These are phyloP conservation scores for Drosophila mauritiana DNA, from an alignment of 1,140 invertebrate species.

Conservation along the genomic window DNA sequence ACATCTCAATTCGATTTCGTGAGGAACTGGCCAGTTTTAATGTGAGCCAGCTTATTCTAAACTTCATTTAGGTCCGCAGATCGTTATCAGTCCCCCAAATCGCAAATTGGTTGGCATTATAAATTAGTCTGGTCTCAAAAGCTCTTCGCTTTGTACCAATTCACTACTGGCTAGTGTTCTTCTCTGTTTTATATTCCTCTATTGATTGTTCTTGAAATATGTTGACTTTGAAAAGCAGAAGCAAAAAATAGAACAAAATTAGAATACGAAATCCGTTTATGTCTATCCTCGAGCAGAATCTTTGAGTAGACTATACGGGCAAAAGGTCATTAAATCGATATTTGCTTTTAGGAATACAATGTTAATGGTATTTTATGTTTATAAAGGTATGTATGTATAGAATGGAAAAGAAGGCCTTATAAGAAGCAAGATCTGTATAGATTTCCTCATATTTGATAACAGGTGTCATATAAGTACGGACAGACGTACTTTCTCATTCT, in stretches of 20 bases:
- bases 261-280: slow-evolving; percentile 51
- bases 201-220: slow-evolving; percentile 57
- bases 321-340: slow-evolving; percentile 22
- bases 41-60: slow-evolving; percentile 19
- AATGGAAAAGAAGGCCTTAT: too few species aligned
- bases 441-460: background rate
- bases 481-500: background rate
- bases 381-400: background rate
- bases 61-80: slow-evolving; percentile 35
- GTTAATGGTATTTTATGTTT: slow-evolving; percentile 9
- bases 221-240: slow-evolving; percentile 48
- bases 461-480: background rate
- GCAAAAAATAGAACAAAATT: slow-evolving; percentile 22
- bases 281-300: slow-evolving; percentile 13
- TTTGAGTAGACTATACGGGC: slow-evolving; percentile 12
- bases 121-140: slow-evolving; percentile 39
- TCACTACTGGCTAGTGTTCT: slow-evolving; percentile 7
- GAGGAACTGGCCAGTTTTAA: slow-evolving; percentile 6
- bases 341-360: slow-evolving; percentile 5
- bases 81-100: slow-evolving; percentile 49
- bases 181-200: slow-evolving; percentile 13
- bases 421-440: background rate
- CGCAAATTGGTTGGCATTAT: slow-evolving; percentile 30
- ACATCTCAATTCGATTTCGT: slow-evolving; percentile 20
- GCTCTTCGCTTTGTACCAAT: slow-evolving; percentile 22